These are phyloP conservation scores for Brachionus calyciflorus DNA, from an alignment of 1,140 invertebrate species.

Conservation along the genomic window DNA sequence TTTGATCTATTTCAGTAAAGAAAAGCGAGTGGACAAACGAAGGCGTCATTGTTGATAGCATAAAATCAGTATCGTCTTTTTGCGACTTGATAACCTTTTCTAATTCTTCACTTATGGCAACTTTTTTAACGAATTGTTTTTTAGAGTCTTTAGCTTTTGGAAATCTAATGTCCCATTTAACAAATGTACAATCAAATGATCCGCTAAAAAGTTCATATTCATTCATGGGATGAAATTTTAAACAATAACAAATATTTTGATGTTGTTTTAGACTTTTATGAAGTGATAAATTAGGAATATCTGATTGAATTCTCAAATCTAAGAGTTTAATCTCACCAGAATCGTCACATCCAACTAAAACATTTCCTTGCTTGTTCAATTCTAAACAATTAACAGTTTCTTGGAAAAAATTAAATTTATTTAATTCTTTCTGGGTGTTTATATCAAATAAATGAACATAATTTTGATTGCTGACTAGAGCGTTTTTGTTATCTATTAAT, in stretches of 20 bases:
- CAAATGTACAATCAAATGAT: slow-evolving; percentile 11
- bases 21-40: neutral
- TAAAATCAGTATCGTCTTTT: neutral
- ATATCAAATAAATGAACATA: slow-evolving; percentile 10
- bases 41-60: slow-evolving; percentile 23
- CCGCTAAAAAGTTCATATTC: slow-evolving; percentile 24
- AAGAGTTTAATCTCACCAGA: neutral
- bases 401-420: slow-evolving; percentile 29
- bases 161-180: slow-evolving; percentile 24
- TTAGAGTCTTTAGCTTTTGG: neutral
- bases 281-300: neutral
- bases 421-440: neutral
- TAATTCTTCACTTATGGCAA: neutral
- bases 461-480: slow-evolving; percentile 9
- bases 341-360: neutral
- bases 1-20: neutral
- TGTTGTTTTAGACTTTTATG: slow-evolving; percentile 4
- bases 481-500: neutral
- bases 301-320: neutral
- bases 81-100: neutral
- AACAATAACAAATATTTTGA: neutral
- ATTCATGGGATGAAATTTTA: slow-evolving; percentile 1
- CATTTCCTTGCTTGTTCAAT: neutral
- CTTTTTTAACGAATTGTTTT: neutral
- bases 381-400: neutral